Conservation (phyloP, 2,113 vertebrate genomes). For the Carassius gibelio region DNA sequence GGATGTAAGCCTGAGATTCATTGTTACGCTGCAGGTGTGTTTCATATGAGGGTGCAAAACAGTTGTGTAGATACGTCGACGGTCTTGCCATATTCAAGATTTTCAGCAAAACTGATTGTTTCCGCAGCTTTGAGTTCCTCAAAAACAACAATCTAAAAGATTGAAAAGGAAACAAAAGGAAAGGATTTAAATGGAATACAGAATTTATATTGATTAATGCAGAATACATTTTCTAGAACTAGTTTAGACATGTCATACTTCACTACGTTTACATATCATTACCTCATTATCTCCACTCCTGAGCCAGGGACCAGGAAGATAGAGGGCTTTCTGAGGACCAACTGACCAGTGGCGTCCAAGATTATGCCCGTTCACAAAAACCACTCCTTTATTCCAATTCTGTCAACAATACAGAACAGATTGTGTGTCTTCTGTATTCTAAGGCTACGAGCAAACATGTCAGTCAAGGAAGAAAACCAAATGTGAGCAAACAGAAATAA, state of each 20-base stretch:
- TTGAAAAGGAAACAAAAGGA: not conserved
- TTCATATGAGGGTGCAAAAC: constrained; percentile 70
- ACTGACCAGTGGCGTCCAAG: constrained; percentile 90
- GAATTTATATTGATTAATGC: not conserved
- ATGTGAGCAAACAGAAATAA: not conserved
- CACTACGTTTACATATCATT: not conserved
- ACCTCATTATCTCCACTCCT: constrained; percentile 85
- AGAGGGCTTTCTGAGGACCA: constrained; percentile 88
- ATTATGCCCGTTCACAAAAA: constrained; percentile 87
- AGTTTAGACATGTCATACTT: not conserved
- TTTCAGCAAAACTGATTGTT: constrained; percentile 77
- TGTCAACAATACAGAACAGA: constrained; percentile 56
- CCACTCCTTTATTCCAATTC: constrained; percentile 90
- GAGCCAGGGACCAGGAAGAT: constrained; percentile 88
- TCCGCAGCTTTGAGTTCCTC: constrained; percentile 80
- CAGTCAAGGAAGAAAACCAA: not conserved
- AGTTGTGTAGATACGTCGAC: constrained; percentile 70
- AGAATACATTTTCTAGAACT: not conserved
- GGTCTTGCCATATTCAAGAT: constrained; percentile 78
- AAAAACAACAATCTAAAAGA: constrained; percentile 83
- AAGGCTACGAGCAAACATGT: no score
- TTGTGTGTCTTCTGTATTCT: not conserved
- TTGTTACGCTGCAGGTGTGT: not conserved
- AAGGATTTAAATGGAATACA: not conserved
- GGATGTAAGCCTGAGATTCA: not conserved